Base-by-base conservation (phyloP, 1,140 invertebrate species). In the Trissolcus basalis region DNA sequence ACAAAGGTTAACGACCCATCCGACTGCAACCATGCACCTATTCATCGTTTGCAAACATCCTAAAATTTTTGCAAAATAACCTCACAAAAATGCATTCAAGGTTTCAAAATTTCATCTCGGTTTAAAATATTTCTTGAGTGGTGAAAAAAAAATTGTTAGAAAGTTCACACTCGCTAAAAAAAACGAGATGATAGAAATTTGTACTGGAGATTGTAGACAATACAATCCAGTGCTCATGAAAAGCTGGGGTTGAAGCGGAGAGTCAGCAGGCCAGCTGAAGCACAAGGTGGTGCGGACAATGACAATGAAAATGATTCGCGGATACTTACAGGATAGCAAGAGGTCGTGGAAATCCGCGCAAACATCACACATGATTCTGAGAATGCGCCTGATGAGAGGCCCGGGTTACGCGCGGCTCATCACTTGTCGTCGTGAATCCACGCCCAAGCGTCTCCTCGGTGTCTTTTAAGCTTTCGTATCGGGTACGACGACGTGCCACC, bases 281-380 rank as follows among this genome's bases (percentile, higher is more conserved):
- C n/a, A 27, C 19, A 6, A 27, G 36, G n/a, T n/a, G 45, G 45
- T 19, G n/a, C 32, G 63, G 60, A 61, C 61, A 73, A 73, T 67
- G 70, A 65, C 54, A 43, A 32, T 55, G 47, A 10, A 14, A 50
- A 49, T 45, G 43, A 44, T 4, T 39, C 36, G 36, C 0, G 7
- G 12, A 12, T 84, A 90, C 92, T 93, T 91, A 93, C 93, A 93
- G 85, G 92, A 91, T 83, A 92, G 89, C 88, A 94, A 90, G 88
- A 93, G 91, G 88, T 93, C 92, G 86, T 93, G 90, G 90, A 94
- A 94, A 87, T 94, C 92, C 77, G 91, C 92, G 89, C 93, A 94
- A 89, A 93, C 92, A 92, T 94, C 92, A 90, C 93, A 94, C 93
- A 94, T 94, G 87, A 80, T 87, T 85, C 45, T 47, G 70, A 77